Evolutionary conservation across 35 echinoderm and acorn worm genomes (phyloP), one percentile per base, ranked within the genome.

Genomic region (Anneissia japonica): DNA sequence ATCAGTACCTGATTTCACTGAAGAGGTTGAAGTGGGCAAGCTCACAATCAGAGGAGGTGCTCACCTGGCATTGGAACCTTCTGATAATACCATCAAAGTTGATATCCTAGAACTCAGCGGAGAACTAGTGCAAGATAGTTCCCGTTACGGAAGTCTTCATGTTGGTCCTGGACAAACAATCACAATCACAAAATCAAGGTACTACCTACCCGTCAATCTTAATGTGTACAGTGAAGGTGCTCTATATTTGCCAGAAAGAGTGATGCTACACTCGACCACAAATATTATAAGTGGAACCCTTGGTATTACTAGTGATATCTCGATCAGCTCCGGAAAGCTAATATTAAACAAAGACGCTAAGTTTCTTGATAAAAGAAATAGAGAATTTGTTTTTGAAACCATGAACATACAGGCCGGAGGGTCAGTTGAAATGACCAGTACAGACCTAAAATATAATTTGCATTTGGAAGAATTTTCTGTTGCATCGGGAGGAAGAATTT

Each of bases 21-120:
- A 36, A 14, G 16, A 46, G 19, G 35, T 21, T 41, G 37, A 33
- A 9, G 36, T 89, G 31, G 39, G 84, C 46, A 82, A 92, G 72
- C 51, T 96, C 19, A 74, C 38, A 0, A 45, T 96, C 4, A 74
- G 21, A 30, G 93, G 93, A 21, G 83, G 77, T 23, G 93, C 90
- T 34, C 93, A 96, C 46, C 83, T 96, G n/a, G 90, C 77, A 10
- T 88, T 96, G 76, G 93, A 92, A 84, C 39, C 73, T 51, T 40
- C 31, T 32, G 16, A 43, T 0, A 77, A 35, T 17, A n/a, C 43
- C 19, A 46, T 79, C 30, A 34, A 46, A 35, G 23, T 90, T 10
- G 56, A 72, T 5, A 74, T 92, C 82, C 40, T 64, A 37, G 73
- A 94, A 72, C 73, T 96, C 23, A 79, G 51, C 1, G 90, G 93